A percentile compares a stretch with the other conserved stretches of the same genome.
These are phyloP conservation scores for Petrocephalus microphthalmus DNA, from an alignment of 2,113 vertebrate species.

Conservation along the genomic window DNA sequence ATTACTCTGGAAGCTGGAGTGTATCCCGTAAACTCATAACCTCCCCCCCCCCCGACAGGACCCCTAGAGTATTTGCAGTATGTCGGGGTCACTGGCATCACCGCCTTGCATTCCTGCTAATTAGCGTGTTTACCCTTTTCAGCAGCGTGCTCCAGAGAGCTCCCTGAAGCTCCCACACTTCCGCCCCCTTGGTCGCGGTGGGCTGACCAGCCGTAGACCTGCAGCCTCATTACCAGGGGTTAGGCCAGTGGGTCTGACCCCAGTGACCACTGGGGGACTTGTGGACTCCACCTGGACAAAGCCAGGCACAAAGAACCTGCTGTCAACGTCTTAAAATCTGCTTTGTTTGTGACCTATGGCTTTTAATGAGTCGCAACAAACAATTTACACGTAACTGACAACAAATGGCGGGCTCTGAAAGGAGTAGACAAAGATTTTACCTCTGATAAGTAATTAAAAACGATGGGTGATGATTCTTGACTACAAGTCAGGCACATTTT, in stretches of 20 bases:
- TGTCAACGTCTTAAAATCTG: background rate
- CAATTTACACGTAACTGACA: background rate
- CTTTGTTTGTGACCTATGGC: background rate
- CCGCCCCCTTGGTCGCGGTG: background rate
- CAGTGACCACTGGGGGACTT: slow-evolving; percentile 39
- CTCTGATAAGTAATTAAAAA: background rate
- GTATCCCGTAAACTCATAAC: background rate
- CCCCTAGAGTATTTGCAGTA: background rate
- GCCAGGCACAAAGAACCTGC: background rate
- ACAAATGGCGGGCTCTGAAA: background rate
- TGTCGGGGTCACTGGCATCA: background rate
- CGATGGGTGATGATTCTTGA: background rate
- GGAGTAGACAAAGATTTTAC: background rate
- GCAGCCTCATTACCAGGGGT: slow-evolving; percentile 49
- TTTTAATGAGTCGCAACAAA: background rate
- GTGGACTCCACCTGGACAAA: background rate
- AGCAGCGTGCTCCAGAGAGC: background rate
- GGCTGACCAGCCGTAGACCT: slow-evolving; percentile 37
- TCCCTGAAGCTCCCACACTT: slow-evolving; percentile 2
- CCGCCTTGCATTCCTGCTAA: slow-evolving; percentile 25
- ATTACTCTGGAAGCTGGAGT: background rate
- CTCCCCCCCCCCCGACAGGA: background rate
- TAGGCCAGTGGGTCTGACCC: slow-evolving; percentile 52
- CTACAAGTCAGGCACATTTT: background rate
- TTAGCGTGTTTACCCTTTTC: slow-evolving; percentile 17